Evolutionary conservation across 2,797 vertebrate species (phyloP).

Genomic region (Agapornis canus): DNA sequence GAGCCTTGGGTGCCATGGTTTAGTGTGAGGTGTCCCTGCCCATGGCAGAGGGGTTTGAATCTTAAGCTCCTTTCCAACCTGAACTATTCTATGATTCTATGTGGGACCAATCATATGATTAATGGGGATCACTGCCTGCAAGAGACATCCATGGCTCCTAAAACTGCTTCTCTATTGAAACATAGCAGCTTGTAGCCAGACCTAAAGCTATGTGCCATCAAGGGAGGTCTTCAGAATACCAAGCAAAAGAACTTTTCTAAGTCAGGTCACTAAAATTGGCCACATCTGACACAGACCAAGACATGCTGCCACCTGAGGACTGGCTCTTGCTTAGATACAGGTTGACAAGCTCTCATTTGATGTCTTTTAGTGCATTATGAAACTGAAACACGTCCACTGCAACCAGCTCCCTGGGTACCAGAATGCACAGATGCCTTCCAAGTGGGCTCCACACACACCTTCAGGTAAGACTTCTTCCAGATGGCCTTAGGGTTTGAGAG

Average conservation of each 20-base stretch:
- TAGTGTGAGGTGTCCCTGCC: no score
- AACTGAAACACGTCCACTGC: neutral
- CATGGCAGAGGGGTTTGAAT: neutral
- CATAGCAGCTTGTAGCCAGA: rapidly evolving
- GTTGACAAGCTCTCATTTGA: neutral
- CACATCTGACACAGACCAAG: neutral
- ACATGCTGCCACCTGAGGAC: neutral
- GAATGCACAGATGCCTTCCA: neutral
- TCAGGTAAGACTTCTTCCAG: neutral
- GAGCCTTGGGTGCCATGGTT: no score
- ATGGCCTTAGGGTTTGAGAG: neutral
- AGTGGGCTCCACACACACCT: neutral
- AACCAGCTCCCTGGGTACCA: neutral
- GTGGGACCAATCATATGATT: rapidly evolving
- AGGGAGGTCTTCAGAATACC: neutral
- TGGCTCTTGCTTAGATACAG: neutral
- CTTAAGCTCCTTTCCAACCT: neutral
- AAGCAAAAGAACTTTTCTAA: neutral
- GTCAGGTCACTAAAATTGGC: neutral
- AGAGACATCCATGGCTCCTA: neutral
- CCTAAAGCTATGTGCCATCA: neutral
- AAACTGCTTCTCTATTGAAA: neutral
- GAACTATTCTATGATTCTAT: neutral
- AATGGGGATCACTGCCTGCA: neutral
- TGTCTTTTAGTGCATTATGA: neutral